Evolutionary conservation across 2,888 invertebrate genomes (phyloP).

Genomic region (Harmothoe impar): DNA sequence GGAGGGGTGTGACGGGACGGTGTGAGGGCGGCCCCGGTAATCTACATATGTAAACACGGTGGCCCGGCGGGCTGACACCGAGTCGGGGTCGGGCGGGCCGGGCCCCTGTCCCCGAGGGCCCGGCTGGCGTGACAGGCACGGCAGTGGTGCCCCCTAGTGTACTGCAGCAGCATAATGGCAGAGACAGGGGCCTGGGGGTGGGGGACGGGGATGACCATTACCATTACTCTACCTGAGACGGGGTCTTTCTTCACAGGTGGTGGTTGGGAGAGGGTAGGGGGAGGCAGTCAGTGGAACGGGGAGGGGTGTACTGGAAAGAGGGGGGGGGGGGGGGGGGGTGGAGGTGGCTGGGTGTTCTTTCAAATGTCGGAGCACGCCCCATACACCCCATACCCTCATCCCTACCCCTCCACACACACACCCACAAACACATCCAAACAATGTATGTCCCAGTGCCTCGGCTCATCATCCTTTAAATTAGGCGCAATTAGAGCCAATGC

Average conservation of each 20-base stretch:
- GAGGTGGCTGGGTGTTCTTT: too few species aligned
- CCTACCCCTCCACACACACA: too few species aligned
- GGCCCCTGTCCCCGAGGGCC: neutral
- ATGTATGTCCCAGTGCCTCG: neutral
- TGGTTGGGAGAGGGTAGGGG: neutral
- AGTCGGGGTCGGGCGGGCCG: neutral
- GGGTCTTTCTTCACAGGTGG: neutral
- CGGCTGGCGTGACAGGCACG: constrained; percentile 50
- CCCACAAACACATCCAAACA: too few species aligned
- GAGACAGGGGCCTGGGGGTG: neutral
- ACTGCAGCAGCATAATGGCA: neutral
- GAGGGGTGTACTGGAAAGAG: too few species aligned
- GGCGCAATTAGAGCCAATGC: constrained; percentile 6
- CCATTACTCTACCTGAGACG: constrained; percentile 1
- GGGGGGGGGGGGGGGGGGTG: too few species aligned
- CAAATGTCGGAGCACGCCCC: too few species aligned
- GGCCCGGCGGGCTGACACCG: constrained; percentile 5
- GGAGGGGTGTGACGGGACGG: neutral
- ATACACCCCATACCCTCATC: too few species aligned
- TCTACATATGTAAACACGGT: constrained; percentile 50
- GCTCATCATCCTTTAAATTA: neutral
- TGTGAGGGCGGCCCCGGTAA: neutral
- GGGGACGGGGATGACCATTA: neutral
- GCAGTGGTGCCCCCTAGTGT: constrained; percentile 31
- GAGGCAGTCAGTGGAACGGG: too few species aligned